phyloP scores from a whole-genome alignment of 2,888 invertebrate genomes.

The Drosophila rellima region DNA sequence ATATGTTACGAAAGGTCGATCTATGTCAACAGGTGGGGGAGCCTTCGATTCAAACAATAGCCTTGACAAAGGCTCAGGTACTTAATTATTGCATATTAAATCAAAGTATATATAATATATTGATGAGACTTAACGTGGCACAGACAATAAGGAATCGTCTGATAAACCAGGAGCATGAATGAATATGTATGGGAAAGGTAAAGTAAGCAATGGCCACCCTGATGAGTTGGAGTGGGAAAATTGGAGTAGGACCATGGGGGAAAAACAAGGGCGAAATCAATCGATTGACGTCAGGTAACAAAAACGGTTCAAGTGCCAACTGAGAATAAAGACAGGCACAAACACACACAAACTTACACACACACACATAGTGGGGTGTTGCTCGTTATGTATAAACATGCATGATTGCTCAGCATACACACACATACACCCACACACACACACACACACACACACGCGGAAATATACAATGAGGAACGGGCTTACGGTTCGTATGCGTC shows the following conservation, averaged over 20 bases:
- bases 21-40: not conserved
- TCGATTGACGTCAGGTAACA: slow-evolving; percentile 78
- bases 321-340: slow-evolving; percentile 6
- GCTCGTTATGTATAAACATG: slow-evolving; percentile 59
- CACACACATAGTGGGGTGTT: slow-evolving; percentile 17
- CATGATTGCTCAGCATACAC: slow-evolving; percentile 55
- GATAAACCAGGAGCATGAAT: slow-evolving; percentile 3
- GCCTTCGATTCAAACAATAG: slow-evolving; percentile 24
- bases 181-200: slow-evolving; percentile 7
- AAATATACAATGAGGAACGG: not conserved
- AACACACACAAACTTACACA: slow-evolving; percentile 30
- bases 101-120: slow-evolving; percentile 44
- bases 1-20: slow-evolving; percentile 13
- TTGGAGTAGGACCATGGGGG: not conserved
- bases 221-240: not conserved
- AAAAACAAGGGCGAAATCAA: slow-evolving; percentile 52
- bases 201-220: slow-evolving; percentile 19
- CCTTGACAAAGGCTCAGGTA: slow-evolving; percentile 39
- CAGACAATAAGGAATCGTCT: slow-evolving; percentile 51
- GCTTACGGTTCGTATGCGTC: slow-evolving; percentile 52
- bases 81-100: slow-evolving; percentile 76
- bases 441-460: slow-evolving; percentile 5
- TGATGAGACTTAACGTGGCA: slow-evolving; percentile 49
- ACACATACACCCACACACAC: slow-evolving; percentile 33
- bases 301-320: slow-evolving; percentile 47